Evolutionary conservation across 2,113 vertebrate genomes (phyloP), one percentile per base, ranked within the genome.

Genomic region (Paradisaea rubra): DNA sequence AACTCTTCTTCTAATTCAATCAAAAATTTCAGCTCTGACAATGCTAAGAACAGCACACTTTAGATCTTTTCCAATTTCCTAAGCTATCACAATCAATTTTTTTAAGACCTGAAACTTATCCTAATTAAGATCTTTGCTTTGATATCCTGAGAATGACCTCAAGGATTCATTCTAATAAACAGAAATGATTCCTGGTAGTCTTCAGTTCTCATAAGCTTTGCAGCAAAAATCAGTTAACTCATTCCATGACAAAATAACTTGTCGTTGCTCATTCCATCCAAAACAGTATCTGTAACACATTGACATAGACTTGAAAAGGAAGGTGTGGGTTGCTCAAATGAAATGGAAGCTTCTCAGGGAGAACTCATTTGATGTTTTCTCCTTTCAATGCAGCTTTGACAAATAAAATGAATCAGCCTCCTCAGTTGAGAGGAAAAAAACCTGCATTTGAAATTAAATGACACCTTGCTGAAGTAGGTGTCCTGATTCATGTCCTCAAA

Each of bases 101-200:
- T 97, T 97, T 91, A 97, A 96, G 96, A 97, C 93, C 94, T 97
- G 96, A 79, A 98, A 98, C 88, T 98, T 97, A 97, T 95, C 94
- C 95, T 98, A 97, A 98, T 98, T 98, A 98, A 97, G 94, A 98
- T 97, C 92, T 95, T 97, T 94, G 60, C 83, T 96, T 97, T 97
- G 96, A 97, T 95, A 97, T 93, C 93, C 93, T 89, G 95, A 92
- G 85, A 98, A 97, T 94, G 88, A 96, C 97, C 91, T 96, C 47
- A 60, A 94, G 52, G 71, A 79, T 94, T 96, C 87, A 90, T 82
- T 72, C 54, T 95, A 95, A 97, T 90, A 98, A 96, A 97, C 71
- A 92, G 35, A 95, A 95, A 81, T 69, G 7, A 92, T 91, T 42
- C 49, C 73, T 60, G 57, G 11, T 35, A 81, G 84, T 28, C 39